A percentile compares a stretch with the other conserved stretches of the same genome.
Evolutionary conservation across 2,797 vertebrate species (phyloP).

Genomic region (Darevskia mixta): DNA sequence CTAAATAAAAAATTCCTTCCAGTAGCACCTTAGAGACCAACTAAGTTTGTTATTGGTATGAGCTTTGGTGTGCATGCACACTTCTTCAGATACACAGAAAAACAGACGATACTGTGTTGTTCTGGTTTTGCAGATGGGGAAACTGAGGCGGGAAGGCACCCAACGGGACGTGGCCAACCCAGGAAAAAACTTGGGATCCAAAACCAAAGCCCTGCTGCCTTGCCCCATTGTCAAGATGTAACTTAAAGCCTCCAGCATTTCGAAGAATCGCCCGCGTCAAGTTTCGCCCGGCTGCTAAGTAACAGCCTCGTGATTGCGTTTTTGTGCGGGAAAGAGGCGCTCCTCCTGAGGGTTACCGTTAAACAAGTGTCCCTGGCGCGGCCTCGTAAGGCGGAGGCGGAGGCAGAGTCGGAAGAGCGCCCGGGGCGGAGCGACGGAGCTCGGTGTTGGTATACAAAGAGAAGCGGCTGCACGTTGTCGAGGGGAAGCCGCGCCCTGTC

Average conservation of each 20-base stretch:
- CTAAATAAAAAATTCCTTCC: too few relatives aligned
- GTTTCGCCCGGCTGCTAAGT: background rate
- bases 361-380: background rate
- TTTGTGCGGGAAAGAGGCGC: background rate
- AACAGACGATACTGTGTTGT: too few relatives aligned
- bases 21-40: too few relatives aligned
- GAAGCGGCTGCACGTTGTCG: background rate
- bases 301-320: background rate
- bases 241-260: background rate
- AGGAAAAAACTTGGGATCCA: too few relatives aligned
- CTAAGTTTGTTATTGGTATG: too few relatives aligned
- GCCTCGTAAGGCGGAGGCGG: background rate
- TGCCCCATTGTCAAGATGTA: too few relatives aligned
- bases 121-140: too few relatives aligned
- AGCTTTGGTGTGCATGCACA: too few relatives aligned
- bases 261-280: background rate
- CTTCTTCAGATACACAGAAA: too few relatives aligned
- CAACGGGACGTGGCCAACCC: too few relatives aligned
- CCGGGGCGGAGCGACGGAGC: background rate
- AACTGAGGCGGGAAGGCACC: too few relatives aligned
- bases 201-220: background rate
- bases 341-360: background rate
- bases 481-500: conserved; percentile 15
- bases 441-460: conserved; percentile 48
- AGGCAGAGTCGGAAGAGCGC: background rate